Evolutionary conservation across 2,113 vertebrate genomes (phyloP), one percentile per base, ranked within the genome.

Genomic region (Corythornis cristatus): DNA sequence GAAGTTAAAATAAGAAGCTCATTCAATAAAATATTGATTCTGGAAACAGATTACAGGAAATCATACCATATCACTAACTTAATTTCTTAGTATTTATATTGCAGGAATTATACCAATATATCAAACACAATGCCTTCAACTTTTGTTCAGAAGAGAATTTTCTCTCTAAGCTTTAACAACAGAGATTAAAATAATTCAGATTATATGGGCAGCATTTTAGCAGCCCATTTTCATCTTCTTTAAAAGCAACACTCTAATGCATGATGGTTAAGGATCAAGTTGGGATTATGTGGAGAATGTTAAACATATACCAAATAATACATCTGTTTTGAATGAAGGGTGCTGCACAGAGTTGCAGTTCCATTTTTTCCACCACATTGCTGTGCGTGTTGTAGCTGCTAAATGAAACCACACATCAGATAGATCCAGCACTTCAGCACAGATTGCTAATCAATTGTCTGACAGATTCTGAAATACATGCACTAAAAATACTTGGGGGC

Each of bases 41-140:
- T 96, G 93, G 95, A 96, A 96, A 93, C 62, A 94, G 95, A 96
- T 96, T 96, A 95, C 93, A 96, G 92, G 92, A 96, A 96, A 96
- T 86, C 76, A 79, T 92, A 90, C 77, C 8, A 3, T 90, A 90
- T 89, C 89, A 89, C 93, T 96, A 96, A 91, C 83, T 92, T 94
- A 92, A 96, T 95, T 96, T 94, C 94, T 94, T 87, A 91, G 78
- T 93, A 91, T 96, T 96, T 96, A 91, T 96, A 94, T 89, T 92
- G 89, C 91, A 95, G 60, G 90, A 95, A 93, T 96, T 93, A 94
- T 91, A 95, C 51, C 82, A 89, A 83, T 94, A 87, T 90, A 94
- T 96, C 95, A 96, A 95, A 87, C 80, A 92, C 86, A 82, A 89
- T 91, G 91, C 85, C 91, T 89, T 92, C 93, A 95, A 88, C 84